Evolutionary conservation across 2,888 invertebrate species (phyloP).

Genomic region (Thumatha senex): DNA sequence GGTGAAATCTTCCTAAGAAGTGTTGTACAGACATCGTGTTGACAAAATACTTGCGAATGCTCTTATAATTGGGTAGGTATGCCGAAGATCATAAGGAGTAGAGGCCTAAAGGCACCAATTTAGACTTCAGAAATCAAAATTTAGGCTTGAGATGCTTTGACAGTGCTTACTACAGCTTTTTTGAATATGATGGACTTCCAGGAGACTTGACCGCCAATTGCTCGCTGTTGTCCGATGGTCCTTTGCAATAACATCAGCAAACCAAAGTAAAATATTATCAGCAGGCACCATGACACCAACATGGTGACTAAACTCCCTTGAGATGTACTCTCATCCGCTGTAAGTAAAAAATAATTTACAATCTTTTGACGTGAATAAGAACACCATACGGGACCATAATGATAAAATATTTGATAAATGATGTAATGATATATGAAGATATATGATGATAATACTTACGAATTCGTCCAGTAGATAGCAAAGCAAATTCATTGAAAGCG

Average conservation of each 20-base stretch:
- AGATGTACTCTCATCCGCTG: neutral
- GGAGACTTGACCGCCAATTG: slow-evolving; percentile 69
- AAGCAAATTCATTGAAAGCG: slow-evolving; percentile 64
- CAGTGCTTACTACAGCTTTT: slow-evolving; percentile 45
- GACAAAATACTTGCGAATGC: too few species aligned
- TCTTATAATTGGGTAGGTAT: too few species aligned
- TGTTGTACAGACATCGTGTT: too few species aligned
- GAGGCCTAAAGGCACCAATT: too few species aligned
- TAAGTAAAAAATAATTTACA: neutral
- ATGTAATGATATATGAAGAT: too few species aligned
- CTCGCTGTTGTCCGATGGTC: slow-evolving; percentile 55
- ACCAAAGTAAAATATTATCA: slow-evolving; percentile 57
- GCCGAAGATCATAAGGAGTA: too few species aligned
- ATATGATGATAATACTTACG: too few species aligned
- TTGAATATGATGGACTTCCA: slow-evolving; percentile 70
- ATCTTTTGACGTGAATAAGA: neutral
- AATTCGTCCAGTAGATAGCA: slow-evolving; percentile 65
- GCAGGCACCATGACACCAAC: slow-evolving; percentile 53
- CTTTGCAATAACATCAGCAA: slow-evolving; percentile 67
- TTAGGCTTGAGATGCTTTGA: too few species aligned
- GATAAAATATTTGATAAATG: too few species aligned
- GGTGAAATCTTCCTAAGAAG: too few species aligned
- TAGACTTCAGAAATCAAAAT: too few species aligned
- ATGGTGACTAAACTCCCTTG: slow-evolving; percentile 45
- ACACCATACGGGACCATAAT: too few species aligned